phyloP scores from a whole-genome alignment of 2,888 invertebrate species.

The Tromatobia lineatoria region DNA sequence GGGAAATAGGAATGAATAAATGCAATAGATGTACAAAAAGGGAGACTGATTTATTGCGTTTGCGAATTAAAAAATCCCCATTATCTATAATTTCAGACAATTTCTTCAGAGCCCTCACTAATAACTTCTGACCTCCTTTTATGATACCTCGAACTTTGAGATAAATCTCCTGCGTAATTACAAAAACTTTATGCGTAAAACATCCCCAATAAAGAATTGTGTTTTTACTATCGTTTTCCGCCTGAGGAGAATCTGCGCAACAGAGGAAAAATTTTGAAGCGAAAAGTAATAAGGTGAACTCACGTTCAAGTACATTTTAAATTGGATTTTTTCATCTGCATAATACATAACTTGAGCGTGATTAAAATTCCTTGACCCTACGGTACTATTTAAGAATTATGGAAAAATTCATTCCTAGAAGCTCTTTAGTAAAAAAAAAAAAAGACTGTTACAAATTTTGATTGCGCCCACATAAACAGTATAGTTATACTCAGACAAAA shows the following conservation, averaged over 20 bases:
- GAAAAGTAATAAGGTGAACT: slow-evolving; percentile 15
- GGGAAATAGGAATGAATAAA: not conserved
- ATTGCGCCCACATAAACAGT: not conserved
- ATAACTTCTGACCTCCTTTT: not conserved
- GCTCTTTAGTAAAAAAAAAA: not conserved
- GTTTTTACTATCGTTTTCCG: not conserved
- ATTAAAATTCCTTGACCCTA: slow-evolving; percentile 1
- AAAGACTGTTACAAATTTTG: not conserved
- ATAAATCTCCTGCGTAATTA: not conserved
- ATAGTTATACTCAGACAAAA: not conserved
- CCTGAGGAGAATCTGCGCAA: not conserved
- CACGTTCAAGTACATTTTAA: slow-evolving; percentile 13
- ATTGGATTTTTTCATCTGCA: slow-evolving; percentile 33
- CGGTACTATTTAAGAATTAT: not conserved
- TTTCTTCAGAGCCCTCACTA: not conserved
- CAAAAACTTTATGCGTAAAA: slow-evolving; percentile 5
- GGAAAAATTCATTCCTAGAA: slow-evolving; percentile 5
- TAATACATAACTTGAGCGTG: slow-evolving; percentile 14
- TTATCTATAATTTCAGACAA: not conserved
- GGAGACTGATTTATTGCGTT: not conserved
- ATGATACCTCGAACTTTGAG: not conserved
- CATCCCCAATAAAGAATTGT: not conserved
- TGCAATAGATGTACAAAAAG: not conserved
- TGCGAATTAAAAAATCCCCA: not conserved
- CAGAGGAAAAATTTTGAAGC: not conserved